These are phyloP conservation scores for Bombus ignitus DNA, from an alignment of 1,140 invertebrate genomes.

Conservation along the genomic window DNA sequence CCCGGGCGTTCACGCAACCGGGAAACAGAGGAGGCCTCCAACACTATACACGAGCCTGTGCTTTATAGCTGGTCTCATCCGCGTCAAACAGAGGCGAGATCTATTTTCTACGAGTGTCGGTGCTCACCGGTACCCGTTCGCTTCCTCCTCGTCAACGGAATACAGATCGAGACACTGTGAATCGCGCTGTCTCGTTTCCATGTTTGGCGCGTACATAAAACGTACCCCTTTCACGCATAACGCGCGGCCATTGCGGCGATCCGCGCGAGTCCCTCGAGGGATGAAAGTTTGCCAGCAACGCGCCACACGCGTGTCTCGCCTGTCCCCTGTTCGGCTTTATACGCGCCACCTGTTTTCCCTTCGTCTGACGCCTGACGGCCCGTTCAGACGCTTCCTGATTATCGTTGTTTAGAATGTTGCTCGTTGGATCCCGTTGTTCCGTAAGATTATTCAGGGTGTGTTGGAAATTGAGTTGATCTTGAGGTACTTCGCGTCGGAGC, in stretches of 20 bases:
- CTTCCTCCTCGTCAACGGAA: background rate
- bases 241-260: constrained; percentile 11
- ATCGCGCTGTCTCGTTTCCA: background rate
- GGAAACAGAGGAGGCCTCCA: constrained; percentile 34
- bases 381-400: background rate
- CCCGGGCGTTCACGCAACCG: constrained; percentile 29
- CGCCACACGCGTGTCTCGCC: constrained; percentile 33
- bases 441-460: background rate
- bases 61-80: constrained; percentile 13
- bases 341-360: constrained; percentile 25
- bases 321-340: constrained; percentile 4
- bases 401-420: background rate
- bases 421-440: too few relatives aligned
- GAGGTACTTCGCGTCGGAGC: background rate
- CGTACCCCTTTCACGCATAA: constrained; percentile 31
- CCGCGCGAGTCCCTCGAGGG: constrained; percentile 2
- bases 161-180: background rate
- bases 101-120: constrained; percentile 56
- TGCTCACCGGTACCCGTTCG: background rate
- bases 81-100: constrained; percentile 34
- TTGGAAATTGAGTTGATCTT: constrained; percentile 6
- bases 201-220: background rate
- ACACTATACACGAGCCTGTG: background rate
- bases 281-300: constrained; percentile 35
- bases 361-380: background rate